Percentiles rank a stretch among this genome's conserved stretches.
Conservation (phyloP, 2,888 invertebrate species). For the Drosophila tripunctata region DNA sequence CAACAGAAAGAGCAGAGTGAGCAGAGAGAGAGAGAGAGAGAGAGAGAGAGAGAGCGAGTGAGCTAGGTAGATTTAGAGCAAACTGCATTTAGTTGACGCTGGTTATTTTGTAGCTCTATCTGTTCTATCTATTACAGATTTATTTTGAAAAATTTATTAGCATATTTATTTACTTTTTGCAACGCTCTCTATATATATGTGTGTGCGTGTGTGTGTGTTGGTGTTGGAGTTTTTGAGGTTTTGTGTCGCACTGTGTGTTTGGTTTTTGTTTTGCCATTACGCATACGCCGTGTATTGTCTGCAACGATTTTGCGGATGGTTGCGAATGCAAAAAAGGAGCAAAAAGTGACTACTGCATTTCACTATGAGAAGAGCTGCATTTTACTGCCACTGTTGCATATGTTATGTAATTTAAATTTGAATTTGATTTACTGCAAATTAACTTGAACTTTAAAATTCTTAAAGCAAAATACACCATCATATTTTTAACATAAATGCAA, state of each 20-base stretch:
- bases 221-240: slow-evolving; percentile 33
- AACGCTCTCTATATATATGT: not conserved
- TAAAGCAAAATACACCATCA: too few relatives aligned
- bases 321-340: not conserved
- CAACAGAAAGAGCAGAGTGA: not conserved
- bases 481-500: too few relatives aligned
- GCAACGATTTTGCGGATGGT: slow-evolving; percentile 38
- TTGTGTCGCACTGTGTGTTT: slow-evolving; percentile 48
- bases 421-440: slow-evolving; percentile 46
- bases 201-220: slow-evolving; percentile 7
- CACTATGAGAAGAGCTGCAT: not conserved
- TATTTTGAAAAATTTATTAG: slow-evolving; percentile 78
- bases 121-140: slow-evolving; percentile 76
- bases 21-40: not conserved
- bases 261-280: slow-evolving; percentile 71
- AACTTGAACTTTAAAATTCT: not conserved
- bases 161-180: slow-evolving; percentile 74
- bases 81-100: slow-evolving; percentile 61
- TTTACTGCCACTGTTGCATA: slow-evolving; percentile 1
- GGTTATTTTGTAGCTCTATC: slow-evolving; percentile 72
- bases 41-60: not conserved
- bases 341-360: too few relatives aligned
- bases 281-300: slow-evolving; percentile 59
- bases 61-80: not conserved
- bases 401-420: slow-evolving; percentile 49